phyloP scores from a whole-genome alignment of 2,113 vertebrate species.

The Hyperopisus bebe region DNA sequence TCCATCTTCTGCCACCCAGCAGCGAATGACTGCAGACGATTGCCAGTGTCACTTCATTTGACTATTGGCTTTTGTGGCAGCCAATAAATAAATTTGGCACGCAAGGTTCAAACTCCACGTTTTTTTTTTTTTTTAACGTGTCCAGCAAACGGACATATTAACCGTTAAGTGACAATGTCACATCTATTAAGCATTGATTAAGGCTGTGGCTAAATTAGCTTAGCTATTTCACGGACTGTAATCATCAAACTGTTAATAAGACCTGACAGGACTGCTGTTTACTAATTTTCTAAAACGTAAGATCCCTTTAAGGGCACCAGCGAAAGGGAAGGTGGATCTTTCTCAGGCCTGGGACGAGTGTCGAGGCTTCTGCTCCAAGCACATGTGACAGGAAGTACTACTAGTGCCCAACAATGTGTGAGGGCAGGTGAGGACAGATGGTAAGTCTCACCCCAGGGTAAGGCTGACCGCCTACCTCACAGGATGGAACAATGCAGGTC shows the following conservation, averaged over 20 bases:
- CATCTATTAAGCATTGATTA: neutral
- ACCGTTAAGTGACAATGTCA: neutral
- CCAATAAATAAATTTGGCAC: neutral
- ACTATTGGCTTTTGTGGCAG: neutral
- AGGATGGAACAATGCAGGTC: neutral
- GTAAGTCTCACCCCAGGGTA: neutral
- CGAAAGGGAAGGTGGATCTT: neutral
- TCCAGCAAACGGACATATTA: neutral
- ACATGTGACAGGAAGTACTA: neutral
- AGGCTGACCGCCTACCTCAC: neutral
- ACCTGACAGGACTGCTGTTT: neutral
- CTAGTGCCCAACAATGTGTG: neutral
- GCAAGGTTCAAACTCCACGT: neutral
- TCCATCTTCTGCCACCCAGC: neutral
- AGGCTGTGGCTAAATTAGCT: neutral
- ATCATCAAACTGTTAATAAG: neutral
- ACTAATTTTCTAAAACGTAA: neutral
- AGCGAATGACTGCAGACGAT: neutral
- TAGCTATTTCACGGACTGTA: neutral
- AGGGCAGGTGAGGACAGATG: neutral
- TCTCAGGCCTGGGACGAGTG: neutral
- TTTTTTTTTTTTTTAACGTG: neutral
- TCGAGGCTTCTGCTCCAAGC: neutral
- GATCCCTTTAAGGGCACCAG: neutral
- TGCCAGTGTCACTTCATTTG: neutral